Evolutionary conservation across 1,140 invertebrate species (phyloP), one percentile per base, ranked within the genome.

Genomic region (Leptopilina boulardi): DNA sequence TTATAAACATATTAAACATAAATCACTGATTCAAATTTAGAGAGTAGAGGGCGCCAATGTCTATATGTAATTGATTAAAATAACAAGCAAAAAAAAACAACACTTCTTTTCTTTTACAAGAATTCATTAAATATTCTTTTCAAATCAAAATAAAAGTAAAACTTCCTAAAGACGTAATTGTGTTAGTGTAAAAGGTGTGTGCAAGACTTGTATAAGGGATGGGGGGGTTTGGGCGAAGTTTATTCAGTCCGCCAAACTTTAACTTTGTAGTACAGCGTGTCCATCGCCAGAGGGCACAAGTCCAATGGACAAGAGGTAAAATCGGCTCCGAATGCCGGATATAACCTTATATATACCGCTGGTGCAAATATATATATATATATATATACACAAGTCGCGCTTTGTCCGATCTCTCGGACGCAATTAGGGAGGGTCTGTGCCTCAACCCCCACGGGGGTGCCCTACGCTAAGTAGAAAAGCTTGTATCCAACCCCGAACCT

Each of bases 251-350:
- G 83, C 81, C 88, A 90, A 91, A 91, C 88, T 91, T 91, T 90
- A 91, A 91, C 88, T 91, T 91, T 89, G 90, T 91, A 91, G 88
- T 91, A 91, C 90, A 91, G 81, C 87, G 83, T 91, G 90, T 91
- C 88, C 87, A 89, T 74, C 86, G 89, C 90, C 87, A 88, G 89
- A 90, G 90, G 90, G 89, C 88, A 90, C 85, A 80, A 86, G 83
- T 84, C 84, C 83, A 80, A 82, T 77, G 85, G 83, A 89, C 84
- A 85, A 87, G 88, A 89, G 87, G 85, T 83, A 87, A 84, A 84
- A 86, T 84, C 87, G 87, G 87, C 89, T 87, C 84, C 81, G 85
- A 89, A 88, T 82, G 83, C 82, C 85, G 89, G 87, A 89, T 88
- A 87, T 85, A 80, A 89, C 89, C 83, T 77, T 38, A 34, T 80